Evolutionary conservation across 2,888 invertebrate genomes (phyloP).

Genomic region (Ethmia dodecea): DNA sequence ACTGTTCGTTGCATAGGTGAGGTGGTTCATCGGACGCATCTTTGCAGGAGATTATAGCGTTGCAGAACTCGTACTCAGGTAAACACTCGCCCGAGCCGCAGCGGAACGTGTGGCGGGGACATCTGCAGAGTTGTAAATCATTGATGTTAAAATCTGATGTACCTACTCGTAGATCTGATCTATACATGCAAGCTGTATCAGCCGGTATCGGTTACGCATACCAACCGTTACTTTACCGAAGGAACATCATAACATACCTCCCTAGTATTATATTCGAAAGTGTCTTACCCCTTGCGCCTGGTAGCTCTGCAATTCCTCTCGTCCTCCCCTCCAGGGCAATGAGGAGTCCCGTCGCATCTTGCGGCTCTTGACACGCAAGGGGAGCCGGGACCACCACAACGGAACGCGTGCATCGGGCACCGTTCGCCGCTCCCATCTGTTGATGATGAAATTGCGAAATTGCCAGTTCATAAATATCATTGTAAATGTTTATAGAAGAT

Average conservation of each 20-base stretch:
- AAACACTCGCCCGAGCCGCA: slow-evolving; percentile 92
- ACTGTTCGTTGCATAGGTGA: slow-evolving; percentile 83
- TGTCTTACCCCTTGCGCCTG: slow-evolving; percentile 69
- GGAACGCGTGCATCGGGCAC: slow-evolving; percentile 85
- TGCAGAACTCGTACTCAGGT: slow-evolving; percentile 94
- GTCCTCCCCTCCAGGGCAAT: slow-evolving; percentile 88
- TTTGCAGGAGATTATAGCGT: slow-evolving; percentile 90
- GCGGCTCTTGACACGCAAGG: slow-evolving; percentile 87
- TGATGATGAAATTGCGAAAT: too few relatives aligned
- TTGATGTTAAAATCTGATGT: too few relatives aligned
- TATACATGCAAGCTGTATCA: too few relatives aligned
- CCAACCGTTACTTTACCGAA: too few relatives aligned
- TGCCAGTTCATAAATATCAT: too few relatives aligned
- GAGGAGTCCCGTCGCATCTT: slow-evolving; percentile 87
- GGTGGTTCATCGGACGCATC: slow-evolving; percentile 94
- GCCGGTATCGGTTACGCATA: too few relatives aligned
- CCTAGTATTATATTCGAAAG: too few relatives aligned
- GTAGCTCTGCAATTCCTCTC: slow-evolving; percentile 81
- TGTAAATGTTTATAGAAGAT: too few relatives aligned
- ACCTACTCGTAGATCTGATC: too few relatives aligned
- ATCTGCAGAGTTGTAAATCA: slow-evolving; percentile 76
- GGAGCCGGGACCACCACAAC: slow-evolving; percentile 80
- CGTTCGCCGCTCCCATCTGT: slow-evolving; percentile 67
- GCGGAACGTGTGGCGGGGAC: slow-evolving; percentile 89
- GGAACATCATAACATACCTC: too few relatives aligned